phyloP scores from a whole-genome alignment of 2,113 vertebrate genomes.

The Genyomyrus donnyi region DNA sequence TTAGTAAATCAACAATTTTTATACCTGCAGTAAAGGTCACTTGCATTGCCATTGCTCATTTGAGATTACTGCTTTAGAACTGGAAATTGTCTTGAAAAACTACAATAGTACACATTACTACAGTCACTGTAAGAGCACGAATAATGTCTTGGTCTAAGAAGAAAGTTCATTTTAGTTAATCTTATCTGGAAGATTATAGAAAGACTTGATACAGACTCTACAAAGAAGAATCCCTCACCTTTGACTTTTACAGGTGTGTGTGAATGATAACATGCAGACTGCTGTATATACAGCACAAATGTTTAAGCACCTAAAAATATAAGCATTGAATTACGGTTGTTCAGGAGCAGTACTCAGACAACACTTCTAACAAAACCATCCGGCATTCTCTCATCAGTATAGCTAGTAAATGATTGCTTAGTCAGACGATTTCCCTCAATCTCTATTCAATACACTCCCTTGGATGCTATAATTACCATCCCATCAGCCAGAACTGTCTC shows the following conservation, averaged over 20 bases:
- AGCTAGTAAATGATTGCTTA: background rate
- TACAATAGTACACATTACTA: background rate
- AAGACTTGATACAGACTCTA: background rate
- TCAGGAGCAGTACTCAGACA: background rate
- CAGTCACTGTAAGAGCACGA: background rate
- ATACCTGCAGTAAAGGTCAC: background rate
- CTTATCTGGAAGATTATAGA: background rate
- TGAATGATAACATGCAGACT: background rate
- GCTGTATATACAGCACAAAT: background rate
- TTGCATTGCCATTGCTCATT: background rate
- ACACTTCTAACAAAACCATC: background rate
- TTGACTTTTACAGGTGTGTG: background rate
- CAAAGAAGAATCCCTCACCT: background rate
- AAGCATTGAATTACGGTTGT: background rate
- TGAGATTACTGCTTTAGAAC: background rate
- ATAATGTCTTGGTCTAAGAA: background rate
- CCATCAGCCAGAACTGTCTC: conserved; percentile 76
- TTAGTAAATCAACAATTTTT: background rate
- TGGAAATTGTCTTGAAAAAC: background rate
- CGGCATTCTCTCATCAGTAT: background rate
- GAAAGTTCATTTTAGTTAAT: background rate
- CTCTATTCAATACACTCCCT: background rate
- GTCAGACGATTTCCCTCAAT: background rate
- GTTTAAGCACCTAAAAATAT: background rate
- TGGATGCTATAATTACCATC: conserved; percentile 49